Evolutionary conservation across 2,888 invertebrate genomes (phyloP).

Genomic region (Ectemnius continuus): DNA sequence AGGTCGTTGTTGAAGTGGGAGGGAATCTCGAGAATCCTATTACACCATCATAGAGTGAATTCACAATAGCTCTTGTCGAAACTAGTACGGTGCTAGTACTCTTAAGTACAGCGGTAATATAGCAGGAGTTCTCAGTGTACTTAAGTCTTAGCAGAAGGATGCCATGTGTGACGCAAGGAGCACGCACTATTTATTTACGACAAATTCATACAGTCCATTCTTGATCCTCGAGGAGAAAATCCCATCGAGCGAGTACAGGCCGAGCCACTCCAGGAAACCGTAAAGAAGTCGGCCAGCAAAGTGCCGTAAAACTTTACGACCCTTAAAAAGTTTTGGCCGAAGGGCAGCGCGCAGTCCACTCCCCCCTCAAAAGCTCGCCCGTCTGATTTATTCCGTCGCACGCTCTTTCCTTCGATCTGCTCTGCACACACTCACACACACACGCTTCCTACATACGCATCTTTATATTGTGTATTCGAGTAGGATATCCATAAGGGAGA

Average conservation of each 20-base stretch:
- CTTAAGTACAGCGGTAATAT: too few relatives aligned
- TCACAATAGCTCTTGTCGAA: too few relatives aligned
- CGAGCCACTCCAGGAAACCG: conserved; percentile 21
- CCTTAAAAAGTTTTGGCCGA: conserved; percentile 38
- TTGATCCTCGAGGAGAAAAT: conserved; percentile 32
- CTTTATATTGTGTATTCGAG: too few relatives aligned
- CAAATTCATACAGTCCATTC: conserved; percentile 39
- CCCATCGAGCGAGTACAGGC: conserved; percentile 27
- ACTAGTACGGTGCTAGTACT: too few relatives aligned
- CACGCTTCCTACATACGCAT: not conserved
- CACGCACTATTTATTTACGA: conserved; percentile 47
- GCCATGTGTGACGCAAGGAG: not conserved
- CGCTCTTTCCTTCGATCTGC: conserved; percentile 12
- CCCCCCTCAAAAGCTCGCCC: too few relatives aligned
- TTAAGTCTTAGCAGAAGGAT: too few relatives aligned
- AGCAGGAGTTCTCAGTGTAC: too few relatives aligned
- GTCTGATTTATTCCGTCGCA: conserved; percentile 15
- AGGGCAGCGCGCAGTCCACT: too few relatives aligned
- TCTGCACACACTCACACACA: not conserved
- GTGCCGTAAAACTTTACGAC: conserved; percentile 50
- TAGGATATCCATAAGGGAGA: too few relatives aligned
- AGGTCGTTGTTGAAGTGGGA: too few relatives aligned
- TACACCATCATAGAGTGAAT: too few relatives aligned
- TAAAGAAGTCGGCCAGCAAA: conserved; percentile 49
- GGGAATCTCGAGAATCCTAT: too few relatives aligned